These are phyloP conservation scores for Trididemnum clinides DNA, from an alignment of 23 tunicate genomes.

Conservation along the genomic window DNA sequence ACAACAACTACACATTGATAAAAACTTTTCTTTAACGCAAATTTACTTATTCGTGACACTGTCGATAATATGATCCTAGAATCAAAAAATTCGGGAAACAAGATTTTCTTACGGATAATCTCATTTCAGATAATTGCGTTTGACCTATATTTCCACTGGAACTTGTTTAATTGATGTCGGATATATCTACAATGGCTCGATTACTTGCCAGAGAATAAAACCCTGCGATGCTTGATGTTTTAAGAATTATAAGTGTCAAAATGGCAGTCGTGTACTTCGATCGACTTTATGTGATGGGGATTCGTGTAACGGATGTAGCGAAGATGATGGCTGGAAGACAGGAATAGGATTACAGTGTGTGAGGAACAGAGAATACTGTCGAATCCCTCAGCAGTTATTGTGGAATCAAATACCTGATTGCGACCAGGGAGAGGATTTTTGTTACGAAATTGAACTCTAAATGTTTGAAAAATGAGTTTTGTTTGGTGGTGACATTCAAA, in stretches of 20 bases:
- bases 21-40: no score
- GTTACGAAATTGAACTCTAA: no score
- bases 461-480: no score
- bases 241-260: not conserved
- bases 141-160: no score
- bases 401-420: slow-evolving; percentile 49
- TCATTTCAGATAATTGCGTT: no score
- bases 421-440: slow-evolving; percentile 44
- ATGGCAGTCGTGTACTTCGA: slow-evolving; percentile 12
- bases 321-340: slow-evolving; percentile 54
- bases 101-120: no score
- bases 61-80: no score
- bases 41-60: no score
- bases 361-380: slow-evolving; percentile 27
- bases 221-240: not conserved
- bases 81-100: no score
- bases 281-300: slow-evolving; percentile 52
- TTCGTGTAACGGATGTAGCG: slow-evolving; percentile 50
- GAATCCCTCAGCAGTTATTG: slow-evolving; percentile 62
- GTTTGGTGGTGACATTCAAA: no score
- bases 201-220: not conserved
- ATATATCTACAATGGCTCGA: not conserved
- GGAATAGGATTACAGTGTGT: slow-evolving; percentile 2
- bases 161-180: not conserved
- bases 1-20: no score